These are phyloP conservation scores for Anguilla megastoma DNA, from an alignment of 2,797 vertebrate species.

Conservation along the genomic window DNA sequence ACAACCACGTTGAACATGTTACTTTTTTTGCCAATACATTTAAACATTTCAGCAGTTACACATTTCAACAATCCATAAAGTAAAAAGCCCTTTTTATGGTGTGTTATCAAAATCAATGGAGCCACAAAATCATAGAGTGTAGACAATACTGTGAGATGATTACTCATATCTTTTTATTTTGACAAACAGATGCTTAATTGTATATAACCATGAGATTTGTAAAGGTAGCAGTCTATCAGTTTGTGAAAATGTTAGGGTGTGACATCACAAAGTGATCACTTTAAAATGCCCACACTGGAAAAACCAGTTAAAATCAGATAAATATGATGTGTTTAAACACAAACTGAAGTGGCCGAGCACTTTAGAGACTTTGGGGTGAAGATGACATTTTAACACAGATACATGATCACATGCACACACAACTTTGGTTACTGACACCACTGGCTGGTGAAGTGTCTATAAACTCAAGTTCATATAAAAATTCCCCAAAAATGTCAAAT, in stretches of 20 bases:
- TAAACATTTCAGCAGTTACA: slow-evolving; percentile 12
- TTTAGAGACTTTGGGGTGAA: slow-evolving; percentile 60
- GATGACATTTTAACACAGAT: slow-evolving; percentile 31
- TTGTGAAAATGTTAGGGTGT: background rate
- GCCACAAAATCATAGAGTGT: background rate
- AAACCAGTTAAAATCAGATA: background rate
- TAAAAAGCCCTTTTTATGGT: slow-evolving; percentile 27
- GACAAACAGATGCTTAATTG: background rate
- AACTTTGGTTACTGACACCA: slow-evolving; percentile 70
- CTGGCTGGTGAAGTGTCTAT: slow-evolving; percentile 55
- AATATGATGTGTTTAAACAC: slow-evolving; percentile 17
- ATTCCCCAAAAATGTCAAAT: slow-evolving; percentile 36
- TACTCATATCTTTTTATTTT: background rate
- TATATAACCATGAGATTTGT: background rate
- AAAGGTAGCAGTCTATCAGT: background rate
- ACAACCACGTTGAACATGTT: slow-evolving; percentile 19
- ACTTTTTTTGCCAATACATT: slow-evolving; percentile 8
- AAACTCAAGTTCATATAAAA: slow-evolving; percentile 45
- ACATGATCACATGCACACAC: slow-evolving; percentile 33
- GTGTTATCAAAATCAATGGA: background rate
- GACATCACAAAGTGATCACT: slow-evolving; percentile 9
- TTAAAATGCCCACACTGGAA: slow-evolving; percentile 13
- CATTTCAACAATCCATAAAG: slow-evolving; percentile 11
- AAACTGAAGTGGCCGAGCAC: slow-evolving; percentile 48
- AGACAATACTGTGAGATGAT: background rate